Evolutionary conservation across 1,140 invertebrate genomes (phyloP).

Genomic region (Drosophila auraria): DNA sequence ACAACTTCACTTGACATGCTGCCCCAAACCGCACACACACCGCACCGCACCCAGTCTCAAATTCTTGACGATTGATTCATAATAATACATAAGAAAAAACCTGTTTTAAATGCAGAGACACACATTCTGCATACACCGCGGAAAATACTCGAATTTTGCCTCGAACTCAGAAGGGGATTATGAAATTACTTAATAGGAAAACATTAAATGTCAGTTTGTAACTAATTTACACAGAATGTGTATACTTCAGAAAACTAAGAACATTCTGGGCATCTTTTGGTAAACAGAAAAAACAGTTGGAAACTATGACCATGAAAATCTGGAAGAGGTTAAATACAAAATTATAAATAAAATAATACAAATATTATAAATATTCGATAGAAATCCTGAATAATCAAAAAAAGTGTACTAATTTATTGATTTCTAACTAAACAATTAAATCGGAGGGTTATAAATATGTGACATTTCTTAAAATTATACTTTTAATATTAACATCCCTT

Average conservation of each 20-base stretch:
- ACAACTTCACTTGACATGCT: conserved; percentile 53
- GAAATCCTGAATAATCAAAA: not conserved
- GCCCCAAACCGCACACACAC: conserved; percentile 45
- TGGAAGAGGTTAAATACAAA: too few relatives aligned
- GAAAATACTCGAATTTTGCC: not conserved
- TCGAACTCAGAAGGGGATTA: not conserved
- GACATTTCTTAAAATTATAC: too few relatives aligned
- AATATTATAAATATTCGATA: not conserved
- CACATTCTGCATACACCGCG: conserved; percentile 40
- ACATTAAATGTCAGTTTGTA: not conserved
- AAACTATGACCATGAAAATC: not conserved
- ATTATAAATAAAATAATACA: too few relatives aligned
- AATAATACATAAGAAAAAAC: conserved; percentile 47
- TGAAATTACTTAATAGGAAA: not conserved
- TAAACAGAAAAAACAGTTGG: too few relatives aligned
- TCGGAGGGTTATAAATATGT: not conserved
- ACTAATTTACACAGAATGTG: not conserved
- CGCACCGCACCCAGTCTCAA: conserved; percentile 57
- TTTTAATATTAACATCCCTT: too few relatives aligned
- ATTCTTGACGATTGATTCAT: conserved; percentile 75
- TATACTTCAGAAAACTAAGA: not conserved
- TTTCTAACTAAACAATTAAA: too few relatives aligned
- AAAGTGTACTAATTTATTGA: too few relatives aligned
- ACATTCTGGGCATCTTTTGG: not conserved
- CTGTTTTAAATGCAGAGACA: conserved; percentile 46